Percentiles rank a stretch among this genome's conserved stretches.
Evolutionary conservation across 2,113 vertebrate genomes (phyloP).

Genomic region (Spea multiplicata): DNA sequence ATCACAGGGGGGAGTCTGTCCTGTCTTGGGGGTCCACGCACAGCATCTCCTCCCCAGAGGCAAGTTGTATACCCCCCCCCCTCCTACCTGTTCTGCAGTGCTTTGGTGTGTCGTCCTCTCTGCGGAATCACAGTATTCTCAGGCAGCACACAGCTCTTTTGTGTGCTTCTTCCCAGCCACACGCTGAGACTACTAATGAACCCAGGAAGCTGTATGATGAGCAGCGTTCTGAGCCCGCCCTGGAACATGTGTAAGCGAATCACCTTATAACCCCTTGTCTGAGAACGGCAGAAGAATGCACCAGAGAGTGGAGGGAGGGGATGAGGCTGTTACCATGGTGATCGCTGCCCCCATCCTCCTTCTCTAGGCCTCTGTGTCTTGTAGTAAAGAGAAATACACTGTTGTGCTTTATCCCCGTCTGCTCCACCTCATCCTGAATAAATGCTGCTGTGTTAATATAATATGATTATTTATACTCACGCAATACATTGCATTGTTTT

Average conservation of each 20-base stretch:
- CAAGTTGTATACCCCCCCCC: conserved; percentile 3
- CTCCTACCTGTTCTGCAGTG: conserved; percentile 9
- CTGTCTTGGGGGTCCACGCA: neutral
- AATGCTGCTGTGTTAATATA: conserved; percentile 4
- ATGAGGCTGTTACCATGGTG: neutral
- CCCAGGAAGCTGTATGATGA: conserved; percentile 60
- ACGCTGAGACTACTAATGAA: conserved; percentile 57
- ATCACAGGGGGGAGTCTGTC: neutral
- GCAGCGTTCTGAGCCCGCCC: conserved; percentile 38
- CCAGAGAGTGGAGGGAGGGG: conserved; percentile 21
- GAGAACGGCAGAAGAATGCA: conserved; percentile 29
- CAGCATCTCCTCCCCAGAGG: neutral
- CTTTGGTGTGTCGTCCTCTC: neutral
- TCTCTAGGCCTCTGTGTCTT: conserved; percentile 29
- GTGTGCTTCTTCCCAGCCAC: conserved; percentile 60
- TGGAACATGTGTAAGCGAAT: conserved; percentile 54
- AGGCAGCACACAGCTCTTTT: conserved; percentile 56
- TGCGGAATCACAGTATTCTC: neutral
- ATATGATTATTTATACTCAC: neutral
- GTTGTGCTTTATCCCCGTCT: conserved; percentile 21
- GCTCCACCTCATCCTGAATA: conserved; percentile 16
- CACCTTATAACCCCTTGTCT: neutral
- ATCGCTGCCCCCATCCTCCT: neutral
- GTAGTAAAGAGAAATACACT: conserved; percentile 24
- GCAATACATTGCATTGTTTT: no score